Percentiles rank a stretch among this genome's conserved stretches.
phyloP scores from a whole-genome alignment of 2,797 vertebrate species.

The Myotis myotis region DNA sequence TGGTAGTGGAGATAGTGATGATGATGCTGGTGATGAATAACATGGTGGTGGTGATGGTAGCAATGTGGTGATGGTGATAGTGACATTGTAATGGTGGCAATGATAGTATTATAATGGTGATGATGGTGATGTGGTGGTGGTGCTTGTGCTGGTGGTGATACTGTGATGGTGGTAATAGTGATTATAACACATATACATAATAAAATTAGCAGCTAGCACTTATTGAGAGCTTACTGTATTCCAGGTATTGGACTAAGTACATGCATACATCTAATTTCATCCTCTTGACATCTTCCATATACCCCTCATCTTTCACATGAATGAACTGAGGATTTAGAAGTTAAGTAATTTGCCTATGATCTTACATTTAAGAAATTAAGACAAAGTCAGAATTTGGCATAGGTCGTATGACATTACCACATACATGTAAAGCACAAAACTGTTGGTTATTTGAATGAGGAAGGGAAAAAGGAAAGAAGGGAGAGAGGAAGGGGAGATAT shows the following conservation, averaged over 20 bases:
- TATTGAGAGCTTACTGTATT: neutral
- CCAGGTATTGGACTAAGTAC: neutral
- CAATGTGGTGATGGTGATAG: neutral
- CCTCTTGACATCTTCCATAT: neutral
- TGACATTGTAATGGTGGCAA: neutral
- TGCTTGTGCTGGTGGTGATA: no score
- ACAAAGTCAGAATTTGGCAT: neutral
- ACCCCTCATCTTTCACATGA: neutral
- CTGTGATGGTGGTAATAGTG: neutral
- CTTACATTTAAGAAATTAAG: neutral
- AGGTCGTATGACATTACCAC: neutral
- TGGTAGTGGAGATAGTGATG: neutral
- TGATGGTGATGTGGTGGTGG: neutral
- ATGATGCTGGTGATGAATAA: neutral
- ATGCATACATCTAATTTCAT: neutral
- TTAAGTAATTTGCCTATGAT: neutral
- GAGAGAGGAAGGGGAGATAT: neutral
- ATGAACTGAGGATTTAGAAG: neutral
- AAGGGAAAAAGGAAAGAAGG: neutral
- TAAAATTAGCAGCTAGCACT: neutral
- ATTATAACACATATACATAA: neutral
- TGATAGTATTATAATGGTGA: neutral
- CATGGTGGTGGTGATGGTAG: neutral
- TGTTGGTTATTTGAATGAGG: neutral
- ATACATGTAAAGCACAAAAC: neutral